Base-by-base conservation (phyloP, 2,113 vertebrate genomes). In the Gavialis gangeticus region DNA sequence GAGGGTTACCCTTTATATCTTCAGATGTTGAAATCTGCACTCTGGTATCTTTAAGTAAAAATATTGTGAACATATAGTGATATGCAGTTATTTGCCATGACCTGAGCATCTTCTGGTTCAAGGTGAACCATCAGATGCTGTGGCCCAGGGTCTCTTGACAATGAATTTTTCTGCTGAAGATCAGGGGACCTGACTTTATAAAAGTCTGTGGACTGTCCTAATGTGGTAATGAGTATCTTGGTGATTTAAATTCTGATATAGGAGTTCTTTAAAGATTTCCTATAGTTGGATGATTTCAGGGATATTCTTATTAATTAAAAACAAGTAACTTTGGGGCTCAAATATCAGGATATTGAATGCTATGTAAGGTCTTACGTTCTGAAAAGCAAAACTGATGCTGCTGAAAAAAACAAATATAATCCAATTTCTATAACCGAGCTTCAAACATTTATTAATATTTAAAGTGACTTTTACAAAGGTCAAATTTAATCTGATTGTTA, bases 1-100 rank as follows among this genome's bases (percentile, higher is more conserved):
- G 79, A 85, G 94, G 93, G 27, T 60, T 96, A 91, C 69, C 67
- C 93, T 7, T 90, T 37, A 27, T 46, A 55, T 85, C 90, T 91
- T 87, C 88, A 91, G 63, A 58, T 79, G 82, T 82, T 89, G 63
- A 55, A 84, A 11, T 64, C 55, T 92, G n/a, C 75, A 46, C 79
- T 8, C 0, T 75, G 18, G 37, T 84, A 60, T 90, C 7, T 46
- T 85, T 55, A 89, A n/a, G 24, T 25, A 79, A 91, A n/a, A 73
- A 62, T 73, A 12, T 55, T 30, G 58, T 73, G 37, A 58, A 89
- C 79, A 83, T 2, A 24, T 66, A 34, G 13, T 60, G 76, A 46
- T 10, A 28, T 67, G 27, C 34, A 69, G 46, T 62, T 27, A 4
- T 56, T 83, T 91, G 17, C 76, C 73, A 57, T 4, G 59, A 86